Base-by-base conservation (phyloP, 1,140 invertebrate species). In the Drosophila persimilis region DNA sequence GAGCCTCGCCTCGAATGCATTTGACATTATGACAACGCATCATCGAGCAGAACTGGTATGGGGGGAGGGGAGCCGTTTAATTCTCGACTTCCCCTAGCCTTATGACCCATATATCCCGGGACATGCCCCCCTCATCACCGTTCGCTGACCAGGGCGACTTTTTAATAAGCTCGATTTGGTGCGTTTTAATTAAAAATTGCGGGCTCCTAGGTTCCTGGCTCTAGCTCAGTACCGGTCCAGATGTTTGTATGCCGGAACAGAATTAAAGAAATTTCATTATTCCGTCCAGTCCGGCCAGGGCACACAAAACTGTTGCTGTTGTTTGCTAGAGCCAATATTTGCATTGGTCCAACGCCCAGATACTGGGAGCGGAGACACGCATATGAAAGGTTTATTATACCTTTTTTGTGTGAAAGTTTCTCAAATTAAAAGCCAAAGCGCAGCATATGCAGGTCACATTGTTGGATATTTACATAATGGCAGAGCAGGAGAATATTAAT, bases 11-110 rank as follows among this genome's bases (percentile, higher is more conserved):
- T 59, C 72, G 70, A 39, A 69, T 70, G 73, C 80, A 73, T 76
- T 86, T 80, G 81, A 80, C 80, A 86, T 86, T 86, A 77, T 80
- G 77, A 77, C 73, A 69, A 67, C 65, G 73, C 53, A 62, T 66
- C 72, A 80, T 60, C 61, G 47, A 54, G 31, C 52, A 57, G 47
- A 61, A 63, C 65, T 70, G 71, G 35, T 35, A 35, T 35, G 11
- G 35, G 4, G 3, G 35, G 11, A 8, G 53, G 44, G 47, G 35
- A 35, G 77, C 67, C 73, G 63, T 86, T 65, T 60, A 77, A 85
- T 74, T 77, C 50, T 29, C 31, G 46, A 17, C n/a, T 57, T 80
- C 58, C 46, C 39, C 26, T 46, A 54, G 56, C 3, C 15, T 20
- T 26, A 9, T 20, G 50, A 46, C 39, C 7, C 17, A 17, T 43